Evolutionary conservation across 2,113 vertebrate species (phyloP).

Genomic region (Alouatta palliata): DNA sequence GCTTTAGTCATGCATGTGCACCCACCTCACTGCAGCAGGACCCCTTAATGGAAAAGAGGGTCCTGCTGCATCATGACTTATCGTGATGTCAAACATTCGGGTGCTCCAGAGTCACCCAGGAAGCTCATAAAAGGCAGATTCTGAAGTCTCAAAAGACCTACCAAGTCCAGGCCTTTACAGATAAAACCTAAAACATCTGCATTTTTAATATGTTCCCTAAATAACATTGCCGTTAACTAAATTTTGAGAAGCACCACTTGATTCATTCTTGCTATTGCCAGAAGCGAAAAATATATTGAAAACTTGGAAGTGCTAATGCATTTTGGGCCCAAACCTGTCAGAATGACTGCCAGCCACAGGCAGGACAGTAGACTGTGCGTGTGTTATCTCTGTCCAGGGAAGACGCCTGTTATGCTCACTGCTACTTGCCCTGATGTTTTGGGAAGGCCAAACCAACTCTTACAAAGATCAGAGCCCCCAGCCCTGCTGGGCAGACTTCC

Average conservation of each 20-base stretch:
- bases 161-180: background rate
- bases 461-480: background rate
- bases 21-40: background rate
- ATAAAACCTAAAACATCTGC: background rate
- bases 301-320: background rate
- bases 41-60: background rate
- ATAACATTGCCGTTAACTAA: background rate
- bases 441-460: background rate
- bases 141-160: background rate
- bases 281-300: background rate
- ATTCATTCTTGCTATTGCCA: background rate
- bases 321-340: background rate
- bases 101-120: background rate
- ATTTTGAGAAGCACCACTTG: background rate
- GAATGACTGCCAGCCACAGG: background rate
- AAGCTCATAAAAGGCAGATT: background rate
- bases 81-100: background rate
- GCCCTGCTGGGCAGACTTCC: background rate
- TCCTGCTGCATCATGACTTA: too few relatives aligned
- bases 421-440: background rate
- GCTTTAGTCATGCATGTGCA: background rate
- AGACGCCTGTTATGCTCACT: background rate
- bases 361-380: background rate
- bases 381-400: background rate
- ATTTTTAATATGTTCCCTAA: background rate